Evolutionary conservation across 2,888 invertebrate genomes (phyloP).

Genomic region (Prenolepis imparis): DNA sequence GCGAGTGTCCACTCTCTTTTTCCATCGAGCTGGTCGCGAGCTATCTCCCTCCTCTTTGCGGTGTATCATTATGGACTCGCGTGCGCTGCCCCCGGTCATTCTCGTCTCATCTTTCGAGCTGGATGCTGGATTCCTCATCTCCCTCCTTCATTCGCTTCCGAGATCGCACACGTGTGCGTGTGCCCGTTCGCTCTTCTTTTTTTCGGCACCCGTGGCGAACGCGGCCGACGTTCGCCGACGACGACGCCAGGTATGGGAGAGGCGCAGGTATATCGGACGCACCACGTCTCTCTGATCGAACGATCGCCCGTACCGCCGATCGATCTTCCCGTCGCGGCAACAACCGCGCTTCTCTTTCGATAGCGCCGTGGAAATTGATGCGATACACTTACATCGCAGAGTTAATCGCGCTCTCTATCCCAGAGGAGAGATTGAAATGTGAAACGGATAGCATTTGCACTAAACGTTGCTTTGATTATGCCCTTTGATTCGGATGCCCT

Average conservation of each 20-base stretch:
- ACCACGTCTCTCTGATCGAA: constrained; percentile 58
- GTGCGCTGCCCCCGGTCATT: constrained; percentile 84
- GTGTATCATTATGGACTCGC: constrained; percentile 83
- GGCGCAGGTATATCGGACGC: constrained; percentile 69
- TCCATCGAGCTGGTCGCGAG: constrained; percentile 63
- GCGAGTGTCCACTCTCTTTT: constrained; percentile 73
- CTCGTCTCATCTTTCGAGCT: constrained; percentile 78
- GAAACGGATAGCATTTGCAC: constrained; percentile 7
- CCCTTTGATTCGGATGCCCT: neutral
- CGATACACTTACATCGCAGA: constrained; percentile 40
- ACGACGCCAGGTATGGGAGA: constrained; percentile 53
- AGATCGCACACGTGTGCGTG: constrained; percentile 44
- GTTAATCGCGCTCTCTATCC: constrained; percentile 43
- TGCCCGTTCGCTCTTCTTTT: constrained; percentile 59
- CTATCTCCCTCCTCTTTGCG: constrained; percentile 57
- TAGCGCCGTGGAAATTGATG: constrained; percentile 54
- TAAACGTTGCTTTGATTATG: neutral
- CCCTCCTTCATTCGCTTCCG: constrained; percentile 40
- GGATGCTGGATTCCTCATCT: constrained; percentile 59
- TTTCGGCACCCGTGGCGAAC: constrained; percentile 72
- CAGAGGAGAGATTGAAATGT: constrained; percentile 4
- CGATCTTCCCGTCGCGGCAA: constrained; percentile 56
- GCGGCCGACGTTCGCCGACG: constrained; percentile 65
- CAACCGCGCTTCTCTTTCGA: constrained; percentile 43
- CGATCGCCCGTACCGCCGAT: constrained; percentile 53